Evolutionary conservation across 2,113 vertebrate genomes (phyloP).

Genomic region (Dendrocopos noguchii): DNA sequence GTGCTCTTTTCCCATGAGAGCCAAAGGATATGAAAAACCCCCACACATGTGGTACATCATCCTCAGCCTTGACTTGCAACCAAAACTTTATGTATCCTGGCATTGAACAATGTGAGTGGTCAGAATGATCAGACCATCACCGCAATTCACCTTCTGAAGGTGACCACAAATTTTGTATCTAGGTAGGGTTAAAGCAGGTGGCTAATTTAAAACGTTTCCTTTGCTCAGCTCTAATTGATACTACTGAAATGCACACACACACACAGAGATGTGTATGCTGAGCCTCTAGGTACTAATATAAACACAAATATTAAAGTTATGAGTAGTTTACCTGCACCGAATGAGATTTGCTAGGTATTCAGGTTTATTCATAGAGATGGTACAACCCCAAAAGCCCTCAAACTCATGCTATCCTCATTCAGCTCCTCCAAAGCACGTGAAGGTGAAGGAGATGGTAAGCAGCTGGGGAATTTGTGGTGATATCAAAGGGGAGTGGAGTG

Average conservation of each 20-base stretch:
- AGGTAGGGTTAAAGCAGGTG: neutral
- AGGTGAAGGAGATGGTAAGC: neutral
- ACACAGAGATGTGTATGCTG: neutral
- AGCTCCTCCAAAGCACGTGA: neutral
- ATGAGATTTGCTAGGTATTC: neutral
- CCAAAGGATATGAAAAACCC: neutral
- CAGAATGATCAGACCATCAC: fast-evolving
- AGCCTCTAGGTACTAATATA: neutral
- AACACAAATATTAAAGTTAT: neutral
- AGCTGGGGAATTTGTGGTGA: neutral
- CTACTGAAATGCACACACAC: neutral
- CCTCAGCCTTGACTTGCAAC: neutral
- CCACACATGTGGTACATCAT: neutral
- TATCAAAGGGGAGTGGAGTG: neutral
- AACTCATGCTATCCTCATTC: neutral
- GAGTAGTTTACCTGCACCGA: neutral
- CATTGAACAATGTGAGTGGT: neutral
- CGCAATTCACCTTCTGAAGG: neutral
- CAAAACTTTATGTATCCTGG: neutral
- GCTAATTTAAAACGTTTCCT: neutral
- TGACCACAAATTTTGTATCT: neutral
- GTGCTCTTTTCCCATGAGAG: neutral
- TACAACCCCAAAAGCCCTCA: neutral
- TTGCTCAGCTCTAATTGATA: neutral
- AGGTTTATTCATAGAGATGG: fast-evolving